A percentile compares a stretch with the other conserved stretches of the same genome.
phyloP scores from a whole-genome alignment of 2,113 vertebrate species.

The Trachemys scripta region DNA sequence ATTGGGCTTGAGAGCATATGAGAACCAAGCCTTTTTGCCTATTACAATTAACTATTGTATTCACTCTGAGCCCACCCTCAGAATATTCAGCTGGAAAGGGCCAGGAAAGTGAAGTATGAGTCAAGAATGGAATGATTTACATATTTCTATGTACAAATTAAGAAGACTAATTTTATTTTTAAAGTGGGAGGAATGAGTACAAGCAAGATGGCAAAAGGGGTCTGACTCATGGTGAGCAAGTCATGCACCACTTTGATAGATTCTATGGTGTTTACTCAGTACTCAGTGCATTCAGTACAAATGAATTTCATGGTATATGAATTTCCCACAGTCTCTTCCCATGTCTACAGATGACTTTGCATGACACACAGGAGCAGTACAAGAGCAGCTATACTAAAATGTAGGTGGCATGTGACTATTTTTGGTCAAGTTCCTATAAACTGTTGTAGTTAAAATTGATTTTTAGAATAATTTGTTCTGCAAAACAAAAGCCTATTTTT shows the following conservation, averaged over 20 bases:
- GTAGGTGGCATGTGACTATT: neutral
- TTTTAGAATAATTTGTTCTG: neutral
- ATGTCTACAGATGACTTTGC: neutral
- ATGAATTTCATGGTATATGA: neutral
- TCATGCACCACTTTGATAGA: neutral
- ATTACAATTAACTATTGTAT: neutral
- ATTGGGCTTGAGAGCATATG: neutral
- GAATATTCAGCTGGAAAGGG: neutral
- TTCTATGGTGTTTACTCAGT: constrained; percentile 13
- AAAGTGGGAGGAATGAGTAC: constrained; percentile 30
- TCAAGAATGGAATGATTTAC: constrained; percentile 26
- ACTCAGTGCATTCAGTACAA: neutral
- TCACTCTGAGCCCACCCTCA: neutral
- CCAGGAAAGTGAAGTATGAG: constrained; percentile 5
- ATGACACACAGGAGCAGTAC: neutral
- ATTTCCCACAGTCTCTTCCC: neutral
- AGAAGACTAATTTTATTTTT: neutral
- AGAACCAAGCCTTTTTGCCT: neutral
- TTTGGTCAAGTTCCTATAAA: neutral
- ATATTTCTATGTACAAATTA: neutral
- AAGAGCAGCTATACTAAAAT: neutral
- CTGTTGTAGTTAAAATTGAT: neutral
- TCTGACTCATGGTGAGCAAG: constrained; percentile 34
- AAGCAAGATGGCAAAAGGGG: neutral
- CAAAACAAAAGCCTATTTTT: neutral